A percentile compares a stretch with the other conserved stretches of the same genome.
Evolutionary conservation across 2,113 vertebrate species (phyloP).

Genomic region (Jacana jacana): DNA sequence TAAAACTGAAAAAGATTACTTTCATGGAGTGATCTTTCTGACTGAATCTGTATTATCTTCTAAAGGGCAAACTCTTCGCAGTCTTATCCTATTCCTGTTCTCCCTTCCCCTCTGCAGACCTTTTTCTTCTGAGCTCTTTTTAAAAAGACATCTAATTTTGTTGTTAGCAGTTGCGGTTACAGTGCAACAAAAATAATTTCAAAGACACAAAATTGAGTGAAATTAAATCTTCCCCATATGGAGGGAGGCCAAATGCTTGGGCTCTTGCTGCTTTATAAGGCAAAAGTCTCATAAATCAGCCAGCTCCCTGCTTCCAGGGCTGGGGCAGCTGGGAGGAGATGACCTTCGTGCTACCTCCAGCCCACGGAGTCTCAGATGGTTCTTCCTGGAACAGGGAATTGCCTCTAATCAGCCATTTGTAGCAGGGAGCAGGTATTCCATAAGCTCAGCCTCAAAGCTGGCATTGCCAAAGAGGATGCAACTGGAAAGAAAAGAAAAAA

Average conservation of each 20-base stretch:
- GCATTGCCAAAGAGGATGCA: neutral
- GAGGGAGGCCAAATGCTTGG: neutral
- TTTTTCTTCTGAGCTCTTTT: constrained; percentile 71
- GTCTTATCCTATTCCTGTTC: constrained; percentile 62
- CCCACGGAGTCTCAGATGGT: neutral
- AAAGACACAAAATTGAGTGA: constrained; percentile 15
- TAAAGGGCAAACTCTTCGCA: constrained; percentile 48
- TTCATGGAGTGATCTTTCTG: constrained; percentile 10
- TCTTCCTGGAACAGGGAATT: neutral
- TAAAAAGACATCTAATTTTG: constrained; percentile 72
- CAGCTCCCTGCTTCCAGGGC: neutral
- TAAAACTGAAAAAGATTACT: neutral
- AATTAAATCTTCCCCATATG: constrained; percentile 39
- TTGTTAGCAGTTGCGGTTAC: constrained; percentile 27
- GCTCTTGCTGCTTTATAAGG: neutral
- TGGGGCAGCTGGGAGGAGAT: neutral
- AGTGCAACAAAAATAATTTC: constrained; percentile 45
- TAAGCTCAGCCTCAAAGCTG: neutral
- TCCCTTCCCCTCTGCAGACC: constrained; percentile 35
- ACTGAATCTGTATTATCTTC: neutral
- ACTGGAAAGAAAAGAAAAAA: neutral
- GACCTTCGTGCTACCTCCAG: neutral
- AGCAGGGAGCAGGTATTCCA: neutral
- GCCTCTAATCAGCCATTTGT: neutral
- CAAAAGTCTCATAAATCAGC: constrained; percentile 28